Evolutionary conservation across 2,888 invertebrate genomes (phyloP).

Genomic region (Chrysina gloriosa): DNA sequence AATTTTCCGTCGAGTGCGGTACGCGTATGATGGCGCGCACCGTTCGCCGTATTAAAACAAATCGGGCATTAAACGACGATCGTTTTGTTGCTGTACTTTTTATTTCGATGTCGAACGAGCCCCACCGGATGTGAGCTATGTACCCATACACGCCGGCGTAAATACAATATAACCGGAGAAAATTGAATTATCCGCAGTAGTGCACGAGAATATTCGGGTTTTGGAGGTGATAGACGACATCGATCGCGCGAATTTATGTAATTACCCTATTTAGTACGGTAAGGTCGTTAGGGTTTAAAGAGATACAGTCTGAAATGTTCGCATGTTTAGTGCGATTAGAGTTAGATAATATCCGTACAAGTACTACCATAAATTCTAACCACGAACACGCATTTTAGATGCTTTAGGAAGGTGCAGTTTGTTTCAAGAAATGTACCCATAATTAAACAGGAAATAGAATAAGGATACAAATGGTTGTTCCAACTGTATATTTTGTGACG

Average conservation of each 20-base stretch:
- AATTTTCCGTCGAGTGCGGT: slow-evolving; percentile 21
- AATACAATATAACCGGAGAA: slow-evolving; percentile 3
- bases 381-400: too few species aligned
- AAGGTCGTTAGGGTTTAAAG: slow-evolving; percentile 15
- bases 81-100: slow-evolving; percentile 5
- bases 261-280: neutral
- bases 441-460: too few species aligned
- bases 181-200: slow-evolving; percentile 20
- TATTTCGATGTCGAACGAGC: neutral
- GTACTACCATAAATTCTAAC: too few species aligned
- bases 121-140: slow-evolving; percentile 13
- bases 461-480: too few species aligned
- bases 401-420: too few species aligned
- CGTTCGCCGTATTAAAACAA: slow-evolving; percentile 10
- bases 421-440: too few species aligned
- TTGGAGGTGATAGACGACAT: neutral
- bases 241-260: slow-evolving; percentile 8
- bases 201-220: neutral
- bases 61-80: slow-evolving; percentile 22
- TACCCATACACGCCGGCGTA: slow-evolving; percentile 1
- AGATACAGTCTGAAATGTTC: neutral
- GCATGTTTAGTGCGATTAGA: too few species aligned
- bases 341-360: too few species aligned
- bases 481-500: too few species aligned
- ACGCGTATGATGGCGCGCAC: neutral